Base-by-base conservation (phyloP, 35 echinoderm and acorn worm genomes). In the Apostichopus californicus region DNA sequence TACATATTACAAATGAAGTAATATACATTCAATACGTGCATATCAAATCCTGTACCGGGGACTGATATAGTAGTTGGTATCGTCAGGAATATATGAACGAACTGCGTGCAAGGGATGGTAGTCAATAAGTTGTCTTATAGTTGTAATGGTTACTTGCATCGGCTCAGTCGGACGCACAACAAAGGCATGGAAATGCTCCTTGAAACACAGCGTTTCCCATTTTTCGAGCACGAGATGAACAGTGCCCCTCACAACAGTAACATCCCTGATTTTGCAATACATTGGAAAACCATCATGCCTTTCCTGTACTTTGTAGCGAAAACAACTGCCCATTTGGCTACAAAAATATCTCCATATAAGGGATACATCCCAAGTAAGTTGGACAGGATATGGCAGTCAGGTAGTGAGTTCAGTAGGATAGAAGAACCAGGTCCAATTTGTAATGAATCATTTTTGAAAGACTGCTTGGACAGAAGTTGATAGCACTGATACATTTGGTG, bases 401-500 rank as follows among this genome's bases (percentile, higher is more conserved):
- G 26, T 5, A 94, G 53, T 23, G 78, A 94, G 57, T 59, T 25
- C 26, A 28, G 15, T 5, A 91, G 3, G n/a, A 56, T 61, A 91
- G 75, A 61, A 53, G 15, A 21, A 2, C 93, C 93, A 58, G 93
- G 93, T 8, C 72, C 93, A 79, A 92, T 61, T n/a, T 94, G 77
- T 15, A 60, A 28, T 78, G 73, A 5, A 17, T 81, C 60, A 4
- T 28, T 28, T 28, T 63, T 56, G 17, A 84, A 18, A 8, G 56
- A 58, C 28, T 94, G 55, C 66, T 24, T 77, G 26, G 56, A 68
- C 28, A 94, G 17, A 73, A 94, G 15, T n/a, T 94, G 87, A 78
- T 79, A 94, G 24, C 86, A 91, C 20, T 91, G 77, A 21, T 25
- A 59, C 87, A 94, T 77, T 46, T 94, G 93, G 55, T 94, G 8